Evolutionary conservation across 2,797 vertebrate species (phyloP), one percentile per base, ranked within the genome.

Genomic region (Hypotaenidia okinawae): DNA sequence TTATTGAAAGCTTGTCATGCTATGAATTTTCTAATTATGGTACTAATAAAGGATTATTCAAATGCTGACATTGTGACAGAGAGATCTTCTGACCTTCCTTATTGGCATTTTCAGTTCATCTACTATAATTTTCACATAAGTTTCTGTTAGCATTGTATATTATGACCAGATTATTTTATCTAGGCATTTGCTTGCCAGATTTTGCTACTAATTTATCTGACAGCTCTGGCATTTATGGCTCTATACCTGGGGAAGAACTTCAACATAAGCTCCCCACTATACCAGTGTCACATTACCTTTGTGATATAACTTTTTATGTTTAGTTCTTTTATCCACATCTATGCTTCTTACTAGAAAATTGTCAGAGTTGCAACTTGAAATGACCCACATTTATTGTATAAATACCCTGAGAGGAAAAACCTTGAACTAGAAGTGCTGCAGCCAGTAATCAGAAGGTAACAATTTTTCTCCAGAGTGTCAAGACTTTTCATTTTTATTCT

Each of bases 301-400:
- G 17, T 52, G 70, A 39, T 80, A 43, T 7, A 11, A 76, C 5
- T 68, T 93, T 61, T 82, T 79, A 37, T 67, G 27, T 61, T 89
- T 72, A 21, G 13, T 59, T 91, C 23, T 55, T 95, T 85, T 84
- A 73, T 63, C 64, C 30, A 96, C 33, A 76, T 9, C 9, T 69
- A 41, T 84, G 52, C 6, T 83, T 78, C 67, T 87, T 67, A 33
- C 63, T 37, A 92, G 63, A 94, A 95, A 90, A 62, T 77, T 93
- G 14, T 58, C 62, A 59, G 43, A 80, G 28, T 39, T 72, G 67
- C 8, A 55, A 41, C 32, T 51, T 35, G 41, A 83, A 97, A 93
- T 88, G 22, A 92, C 73, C 18, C 35, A 90, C 84, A 96, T 93
- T 93, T 96, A 78, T 69, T 78, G 35, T 67, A 55, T 72, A 82